A percentile compares a stretch with the other conserved stretches of the same genome.
Evolutionary conservation across 2,113 vertebrate genomes (phyloP).

Genomic region (Tetraodon nigroviridis): DNA sequence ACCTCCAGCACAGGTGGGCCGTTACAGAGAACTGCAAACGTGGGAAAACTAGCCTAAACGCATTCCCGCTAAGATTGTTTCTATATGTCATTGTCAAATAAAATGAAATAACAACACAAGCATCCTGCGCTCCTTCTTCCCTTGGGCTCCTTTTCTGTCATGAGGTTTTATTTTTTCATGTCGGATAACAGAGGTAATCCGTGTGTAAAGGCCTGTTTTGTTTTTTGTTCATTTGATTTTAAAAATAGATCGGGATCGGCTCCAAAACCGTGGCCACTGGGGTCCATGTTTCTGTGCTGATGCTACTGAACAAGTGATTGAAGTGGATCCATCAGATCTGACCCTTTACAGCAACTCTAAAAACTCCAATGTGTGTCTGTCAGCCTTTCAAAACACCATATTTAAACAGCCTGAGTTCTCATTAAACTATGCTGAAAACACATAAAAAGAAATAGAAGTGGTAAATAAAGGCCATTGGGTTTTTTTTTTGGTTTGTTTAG

Average conservation of each 20-base stretch:
- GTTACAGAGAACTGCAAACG: constrained; percentile 6
- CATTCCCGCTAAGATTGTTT: constrained; percentile 6
- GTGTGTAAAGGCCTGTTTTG: constrained; percentile 22
- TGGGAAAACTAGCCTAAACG: constrained; percentile 18
- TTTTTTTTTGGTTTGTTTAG: constrained; percentile 3
- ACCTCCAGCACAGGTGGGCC: constrained; percentile 7
- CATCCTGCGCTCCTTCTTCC: constrained; percentile 9
- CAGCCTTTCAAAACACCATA: constrained; percentile 23
- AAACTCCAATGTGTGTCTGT: constrained; percentile 19
- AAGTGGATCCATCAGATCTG: constrained; percentile 46
- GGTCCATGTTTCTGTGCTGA: constrained; percentile 21
- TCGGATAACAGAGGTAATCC: constrained; percentile 15
- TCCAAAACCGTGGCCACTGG: constrained; percentile 29
- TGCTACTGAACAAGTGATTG: constrained; percentile 37
- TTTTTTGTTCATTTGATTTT: constrained; percentile 17
- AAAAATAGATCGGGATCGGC: constrained; percentile 29
- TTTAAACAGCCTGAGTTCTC: constrained; percentile 29
- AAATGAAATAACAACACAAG: constrained; percentile 26
- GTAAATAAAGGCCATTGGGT: constrained; percentile 2
- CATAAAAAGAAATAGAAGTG: constrained; percentile 21
- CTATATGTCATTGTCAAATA: constrained; percentile 35
- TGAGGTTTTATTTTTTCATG: constrained; percentile 3
- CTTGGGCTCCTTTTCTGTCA: constrained; percentile 12
- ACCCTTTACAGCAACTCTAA: constrained; percentile 11
- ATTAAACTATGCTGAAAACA: constrained; percentile 36